Evolutionary conservation across 2,113 vertebrate species (phyloP).

Genomic region (Panthera uncia): DNA sequence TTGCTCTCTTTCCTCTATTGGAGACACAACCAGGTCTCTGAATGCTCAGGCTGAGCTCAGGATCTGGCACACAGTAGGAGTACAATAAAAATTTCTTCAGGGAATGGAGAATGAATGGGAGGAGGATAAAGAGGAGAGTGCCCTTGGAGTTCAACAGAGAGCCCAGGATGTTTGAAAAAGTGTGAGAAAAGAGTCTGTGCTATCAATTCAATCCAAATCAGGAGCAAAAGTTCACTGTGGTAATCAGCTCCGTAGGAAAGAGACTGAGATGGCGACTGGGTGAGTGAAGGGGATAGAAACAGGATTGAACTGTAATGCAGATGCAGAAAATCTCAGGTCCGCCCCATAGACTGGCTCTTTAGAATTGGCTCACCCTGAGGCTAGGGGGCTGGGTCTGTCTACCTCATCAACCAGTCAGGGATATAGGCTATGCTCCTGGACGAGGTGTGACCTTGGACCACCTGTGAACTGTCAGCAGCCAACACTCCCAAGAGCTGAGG

Average conservation of each 20-base stretch:
- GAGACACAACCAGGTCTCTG: background rate
- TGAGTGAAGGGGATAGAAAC: background rate
- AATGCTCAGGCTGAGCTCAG: background rate
- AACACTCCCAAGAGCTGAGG: background rate
- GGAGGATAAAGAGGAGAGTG: background rate
- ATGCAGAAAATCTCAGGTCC: background rate
- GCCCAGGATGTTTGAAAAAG: background rate
- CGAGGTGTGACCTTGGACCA: background rate
- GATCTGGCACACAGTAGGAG: background rate
- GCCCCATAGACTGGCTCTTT: background rate
- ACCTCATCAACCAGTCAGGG: background rate
- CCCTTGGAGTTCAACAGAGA: background rate
- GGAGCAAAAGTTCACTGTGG: background rate
- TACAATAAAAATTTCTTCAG: background rate
- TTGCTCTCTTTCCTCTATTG: background rate
- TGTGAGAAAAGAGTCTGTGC: background rate
- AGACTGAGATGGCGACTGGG: background rate
- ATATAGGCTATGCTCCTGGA: background rate
- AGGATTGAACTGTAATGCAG: background rate
- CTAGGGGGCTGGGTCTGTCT: background rate
- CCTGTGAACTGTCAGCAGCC: background rate
- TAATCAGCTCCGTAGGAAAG: background rate
- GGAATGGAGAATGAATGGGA: background rate
- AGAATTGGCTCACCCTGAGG: background rate
- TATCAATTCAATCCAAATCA: background rate